Evolutionary conservation across 37 sponge, comb jelly and placozoan genomes (phyloP).

Genomic region (Axinella damicornis): DNA sequence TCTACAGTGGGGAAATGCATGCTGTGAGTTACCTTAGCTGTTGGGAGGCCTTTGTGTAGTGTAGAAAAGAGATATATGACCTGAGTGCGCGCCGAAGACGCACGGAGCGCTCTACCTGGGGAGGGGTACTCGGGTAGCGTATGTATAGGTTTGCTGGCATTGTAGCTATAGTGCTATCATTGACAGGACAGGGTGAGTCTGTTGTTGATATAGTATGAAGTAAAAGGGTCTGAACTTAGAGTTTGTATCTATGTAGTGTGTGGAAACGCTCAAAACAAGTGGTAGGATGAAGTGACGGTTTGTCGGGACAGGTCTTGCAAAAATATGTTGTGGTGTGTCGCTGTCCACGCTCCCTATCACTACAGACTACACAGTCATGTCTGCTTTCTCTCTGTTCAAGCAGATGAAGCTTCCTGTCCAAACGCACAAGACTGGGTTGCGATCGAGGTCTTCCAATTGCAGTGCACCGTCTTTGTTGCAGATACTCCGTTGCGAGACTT

Average conservation of each 20-base stretch:
- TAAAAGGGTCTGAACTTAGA: background rate
- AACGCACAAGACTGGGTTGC: background rate
- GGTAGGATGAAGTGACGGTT: background rate
- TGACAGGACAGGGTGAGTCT: too few species aligned
- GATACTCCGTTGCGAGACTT: background rate
- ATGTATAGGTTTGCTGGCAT: too few species aligned
- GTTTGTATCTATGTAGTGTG: background rate
- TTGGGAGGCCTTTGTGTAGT: too few species aligned
- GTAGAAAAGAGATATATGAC: too few species aligned
- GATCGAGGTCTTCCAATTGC: background rate
- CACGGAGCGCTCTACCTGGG: too few species aligned
- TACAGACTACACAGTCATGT: constrained; percentile 2
- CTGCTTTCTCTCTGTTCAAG: background rate
- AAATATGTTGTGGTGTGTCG: background rate
- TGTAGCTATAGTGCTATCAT: too few species aligned
- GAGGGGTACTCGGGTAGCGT: too few species aligned
- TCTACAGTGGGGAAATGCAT: too few species aligned
- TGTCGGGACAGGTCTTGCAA: background rate
- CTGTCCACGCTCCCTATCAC: background rate
- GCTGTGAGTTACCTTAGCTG: too few species aligned
- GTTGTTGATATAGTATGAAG: background rate
- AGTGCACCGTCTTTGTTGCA: background rate
- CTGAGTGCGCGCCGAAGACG: too few species aligned
- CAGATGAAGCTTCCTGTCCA: constrained; percentile 1
- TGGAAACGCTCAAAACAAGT: background rate